A percentile compares a stretch with the other conserved stretches of the same genome.
Evolutionary conservation across 2,888 invertebrate genomes (phyloP).

Genomic region (Scrobipalpa atriplicella): DNA sequence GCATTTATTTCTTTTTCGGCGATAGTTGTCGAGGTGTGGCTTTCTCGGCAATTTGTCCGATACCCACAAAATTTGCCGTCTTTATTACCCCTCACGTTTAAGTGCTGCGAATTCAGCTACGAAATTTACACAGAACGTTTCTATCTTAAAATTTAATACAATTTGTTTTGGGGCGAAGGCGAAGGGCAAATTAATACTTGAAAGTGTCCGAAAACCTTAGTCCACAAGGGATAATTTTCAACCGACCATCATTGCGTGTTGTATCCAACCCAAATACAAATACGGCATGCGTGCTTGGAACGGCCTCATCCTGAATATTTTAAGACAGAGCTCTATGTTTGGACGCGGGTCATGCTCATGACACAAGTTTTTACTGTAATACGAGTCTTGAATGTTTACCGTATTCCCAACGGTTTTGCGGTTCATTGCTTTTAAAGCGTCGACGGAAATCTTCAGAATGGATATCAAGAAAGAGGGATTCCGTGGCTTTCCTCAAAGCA

Average conservation of each 20-base stretch:
- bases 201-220: constrained; percentile 31
- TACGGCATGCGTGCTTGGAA: constrained; percentile 64
- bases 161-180: constrained; percentile 1
- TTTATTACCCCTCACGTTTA: constrained; percentile 10
- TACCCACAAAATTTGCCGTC: constrained; percentile 13
- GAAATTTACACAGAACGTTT: background rate
- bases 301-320: constrained; percentile 69
- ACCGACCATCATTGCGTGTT: constrained; percentile 68
- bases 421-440: constrained; percentile 58
- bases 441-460: constrained; percentile 37
- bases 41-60: constrained; percentile 24
- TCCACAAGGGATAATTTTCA: constrained; percentile 37
- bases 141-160: constrained; percentile 23
- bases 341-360: constrained; percentile 47
- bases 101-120: background rate
- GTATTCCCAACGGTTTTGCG: constrained; percentile 51
- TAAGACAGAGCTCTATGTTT: constrained; percentile 57
- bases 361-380: constrained; percentile 40
- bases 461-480: constrained; percentile 46
- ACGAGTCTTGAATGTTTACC: constrained; percentile 45
- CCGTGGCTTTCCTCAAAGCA: constrained; percentile 41
- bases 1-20: constrained; percentile 31
- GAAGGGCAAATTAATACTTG: constrained; percentile 11
- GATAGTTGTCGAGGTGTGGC: constrained; percentile 31
- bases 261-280: constrained; percentile 65